A percentile compares a stretch with the other conserved stretches of the same genome.
phyloP scores from a whole-genome alignment of 2,888 invertebrate species.

The Nomada fabriciana region DNA sequence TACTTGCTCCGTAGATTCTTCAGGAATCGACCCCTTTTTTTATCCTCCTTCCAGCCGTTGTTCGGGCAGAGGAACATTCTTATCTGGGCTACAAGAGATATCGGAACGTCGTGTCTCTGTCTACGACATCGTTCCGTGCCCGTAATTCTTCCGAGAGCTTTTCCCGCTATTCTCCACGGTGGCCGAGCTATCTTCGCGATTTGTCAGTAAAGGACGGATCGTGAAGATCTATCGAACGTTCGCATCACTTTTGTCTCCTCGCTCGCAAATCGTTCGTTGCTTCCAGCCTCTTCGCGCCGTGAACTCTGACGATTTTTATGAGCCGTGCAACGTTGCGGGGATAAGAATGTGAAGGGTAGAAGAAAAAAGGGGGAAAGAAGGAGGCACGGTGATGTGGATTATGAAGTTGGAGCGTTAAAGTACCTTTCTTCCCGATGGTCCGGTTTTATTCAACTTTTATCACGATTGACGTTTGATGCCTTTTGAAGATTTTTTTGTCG shows the following conservation, averaged over 20 bases:
- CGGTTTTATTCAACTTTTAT: slow-evolving; percentile 44
- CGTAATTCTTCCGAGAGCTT: slow-evolving; percentile 77
- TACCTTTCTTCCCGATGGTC: slow-evolving; percentile 7
- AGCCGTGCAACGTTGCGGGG: slow-evolving; percentile 39
- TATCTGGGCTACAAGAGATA: slow-evolving; percentile 75
- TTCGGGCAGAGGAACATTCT: slow-evolving; percentile 65
- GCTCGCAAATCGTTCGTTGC: slow-evolving; percentile 15
- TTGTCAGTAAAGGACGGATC: slow-evolving; percentile 74
- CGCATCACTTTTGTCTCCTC: slow-evolving; percentile 37
- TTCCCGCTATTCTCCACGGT: slow-evolving; percentile 72
- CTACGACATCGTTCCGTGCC: slow-evolving; percentile 76
- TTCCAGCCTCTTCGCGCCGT: not conserved
- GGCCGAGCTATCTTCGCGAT: slow-evolving; percentile 76
- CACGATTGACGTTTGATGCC: slow-evolving; percentile 43
- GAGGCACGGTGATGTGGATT: slow-evolving; percentile 38
- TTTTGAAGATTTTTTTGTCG: slow-evolving; percentile 19
- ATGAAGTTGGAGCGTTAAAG: slow-evolving; percentile 37
- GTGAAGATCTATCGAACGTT: slow-evolving; percentile 46
- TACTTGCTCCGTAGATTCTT: slow-evolving; percentile 33
- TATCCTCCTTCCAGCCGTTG: slow-evolving; percentile 17
- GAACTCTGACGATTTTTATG: slow-evolving; percentile 45
- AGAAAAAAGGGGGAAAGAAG: not conserved
- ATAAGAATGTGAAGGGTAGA: not conserved
- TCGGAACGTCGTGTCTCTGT: slow-evolving; percentile 74
- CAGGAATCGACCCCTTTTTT: slow-evolving; percentile 25